Base-by-base conservation (phyloP, 2,797 vertebrate genomes). In the Myotis daubentonii region DNA sequence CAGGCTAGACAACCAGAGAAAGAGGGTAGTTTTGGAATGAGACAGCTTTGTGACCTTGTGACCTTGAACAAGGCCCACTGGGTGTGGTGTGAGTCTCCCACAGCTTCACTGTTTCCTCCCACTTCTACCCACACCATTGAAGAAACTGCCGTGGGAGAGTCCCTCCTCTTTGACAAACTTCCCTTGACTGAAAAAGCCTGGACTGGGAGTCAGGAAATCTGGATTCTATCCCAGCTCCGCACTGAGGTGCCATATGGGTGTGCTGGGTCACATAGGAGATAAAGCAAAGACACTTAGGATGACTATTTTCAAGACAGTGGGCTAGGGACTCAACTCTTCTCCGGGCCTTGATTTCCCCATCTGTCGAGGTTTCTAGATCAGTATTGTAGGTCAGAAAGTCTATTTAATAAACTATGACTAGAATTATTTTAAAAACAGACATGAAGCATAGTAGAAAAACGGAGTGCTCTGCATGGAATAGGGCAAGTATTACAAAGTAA, bases 141-240 rank as follows among this genome's bases (percentile, higher is more conserved):
- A 90, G 87, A 93, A 72, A 62, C 13, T 23, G 28, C 49, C 30
- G 19, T 0, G 36, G 82, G 83, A 51, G 33, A 62, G 44, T 55
- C 53, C 51, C 8, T 49, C 30, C 49, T 83, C 25, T 93, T 72
- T 33, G 72, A 83, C 55, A 95, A 82, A 36, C 30, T 60, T 76
- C 78, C 47, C 38, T 93, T 93, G 84, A 89, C 44, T 91, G 62
- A 75, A 72, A 90, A 86, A n/a, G 22, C 30, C 68, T 86, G 30
- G n/a, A 30, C 28, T 22, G 8, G 62, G n/a, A 88, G 44, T 89
- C 25, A 60, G 49, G 57, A 88, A 84, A 62, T 25, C 6, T 85
- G 79, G 78, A 41, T 75, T 81, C 49, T 28, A 41, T 38, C 28
- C 23, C 20, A 83, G 79, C 9, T 91, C 28, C 41, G 16, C n/a